Evolutionary conservation across 2,113 vertebrate species (phyloP).

Genomic region (Mesocricetus auratus): DNA sequence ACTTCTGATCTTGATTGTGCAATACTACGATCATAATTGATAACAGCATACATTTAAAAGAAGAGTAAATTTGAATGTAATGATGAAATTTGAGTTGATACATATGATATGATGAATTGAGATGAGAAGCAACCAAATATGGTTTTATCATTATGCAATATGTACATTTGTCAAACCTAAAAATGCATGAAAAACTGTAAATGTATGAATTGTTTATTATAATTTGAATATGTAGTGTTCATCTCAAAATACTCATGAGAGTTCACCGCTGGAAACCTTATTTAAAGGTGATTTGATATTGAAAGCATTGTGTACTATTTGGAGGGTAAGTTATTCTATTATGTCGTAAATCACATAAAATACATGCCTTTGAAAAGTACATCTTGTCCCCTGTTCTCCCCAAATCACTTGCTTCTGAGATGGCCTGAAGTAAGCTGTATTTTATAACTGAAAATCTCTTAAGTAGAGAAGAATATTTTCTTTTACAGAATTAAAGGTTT

Average conservation of each 20-base stretch:
- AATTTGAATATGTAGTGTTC: neutral
- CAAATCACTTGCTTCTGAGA: neutral
- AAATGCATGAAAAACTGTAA: neutral
- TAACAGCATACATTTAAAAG: neutral
- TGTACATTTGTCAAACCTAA: neutral
- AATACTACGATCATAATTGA: neutral
- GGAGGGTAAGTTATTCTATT: neutral
- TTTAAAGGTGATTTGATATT: neutral
- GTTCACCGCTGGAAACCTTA: neutral
- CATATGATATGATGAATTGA: neutral
- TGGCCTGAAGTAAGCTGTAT: too few species aligned
- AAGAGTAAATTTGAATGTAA: neutral
- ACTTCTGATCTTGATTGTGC: neutral
- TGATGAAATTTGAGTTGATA: neutral
- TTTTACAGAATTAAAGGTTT: slow-evolving; percentile 30
- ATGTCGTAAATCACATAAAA: neutral
- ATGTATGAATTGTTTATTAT: neutral
- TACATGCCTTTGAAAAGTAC: neutral
- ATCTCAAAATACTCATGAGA: neutral
- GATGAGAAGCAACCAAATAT: neutral
- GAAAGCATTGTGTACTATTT: neutral
- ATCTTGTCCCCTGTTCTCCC: neutral
- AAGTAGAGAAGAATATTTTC: neutral
- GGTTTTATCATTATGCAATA: neutral
- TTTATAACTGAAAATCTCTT: slow-evolving; percentile 10